Evolutionary conservation across 2,888 invertebrate genomes (phyloP).

Genomic region (Drepana falcataria): DNA sequence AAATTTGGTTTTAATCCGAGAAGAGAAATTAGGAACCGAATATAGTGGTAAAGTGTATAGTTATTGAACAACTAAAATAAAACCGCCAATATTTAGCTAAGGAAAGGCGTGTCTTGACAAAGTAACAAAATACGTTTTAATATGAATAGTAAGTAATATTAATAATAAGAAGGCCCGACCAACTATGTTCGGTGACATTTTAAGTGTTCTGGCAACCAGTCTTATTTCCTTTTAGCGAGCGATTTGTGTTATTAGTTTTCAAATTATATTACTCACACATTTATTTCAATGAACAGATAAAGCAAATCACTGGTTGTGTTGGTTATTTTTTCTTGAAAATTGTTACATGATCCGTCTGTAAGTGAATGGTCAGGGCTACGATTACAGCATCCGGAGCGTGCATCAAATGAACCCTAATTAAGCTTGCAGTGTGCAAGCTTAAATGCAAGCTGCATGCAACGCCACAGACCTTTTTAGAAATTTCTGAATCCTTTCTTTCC

Average conservation of each 20-base stretch:
- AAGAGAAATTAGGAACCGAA: background rate
- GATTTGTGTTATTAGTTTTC: background rate
- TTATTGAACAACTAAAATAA: background rate
- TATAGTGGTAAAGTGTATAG: background rate
- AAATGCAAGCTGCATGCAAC: constrained; percentile 17
- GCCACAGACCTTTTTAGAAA: background rate
- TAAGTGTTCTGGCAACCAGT: background rate
- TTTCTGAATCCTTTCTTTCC: background rate
- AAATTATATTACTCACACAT: background rate
- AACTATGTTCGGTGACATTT: constrained; percentile 4
- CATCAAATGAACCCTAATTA: constrained; percentile 30
- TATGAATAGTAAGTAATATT: background rate
- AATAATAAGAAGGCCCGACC: constrained; percentile 1
- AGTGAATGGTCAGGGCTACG: constrained; percentile 37
- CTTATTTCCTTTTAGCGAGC: background rate
- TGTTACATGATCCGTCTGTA: constrained; percentile 31
- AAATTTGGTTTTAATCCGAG: background rate
- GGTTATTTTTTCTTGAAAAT: constrained; percentile 23
- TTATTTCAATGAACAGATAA: background rate
- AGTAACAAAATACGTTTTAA: background rate
- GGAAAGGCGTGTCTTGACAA: constrained; percentile 4
- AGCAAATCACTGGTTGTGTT: constrained; percentile 12
- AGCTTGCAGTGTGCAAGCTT: constrained; percentile 9
- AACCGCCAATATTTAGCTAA: background rate
- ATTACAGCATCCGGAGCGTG: constrained; percentile 49